phyloP scores from a whole-genome alignment of 2,888 invertebrate genomes.

The Tenthredo livida region DNA sequence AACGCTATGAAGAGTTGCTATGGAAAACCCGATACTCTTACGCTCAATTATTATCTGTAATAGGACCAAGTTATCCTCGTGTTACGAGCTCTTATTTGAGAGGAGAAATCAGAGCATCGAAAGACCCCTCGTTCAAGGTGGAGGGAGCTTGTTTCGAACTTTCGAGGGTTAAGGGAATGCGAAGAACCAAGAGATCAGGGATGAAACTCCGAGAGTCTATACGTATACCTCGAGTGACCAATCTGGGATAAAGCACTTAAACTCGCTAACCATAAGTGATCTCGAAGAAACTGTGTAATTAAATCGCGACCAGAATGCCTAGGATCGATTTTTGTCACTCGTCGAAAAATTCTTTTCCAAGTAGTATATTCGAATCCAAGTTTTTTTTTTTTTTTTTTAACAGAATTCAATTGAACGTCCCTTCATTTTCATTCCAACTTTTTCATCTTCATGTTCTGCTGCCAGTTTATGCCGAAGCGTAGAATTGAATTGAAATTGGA shows the following conservation, averaged over 20 bases:
- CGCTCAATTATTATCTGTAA: slow-evolving; percentile 57
- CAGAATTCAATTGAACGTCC: not conserved
- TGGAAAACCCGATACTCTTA: slow-evolving; percentile 49
- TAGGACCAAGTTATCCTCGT: slow-evolving; percentile 56
- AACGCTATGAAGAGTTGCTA: slow-evolving; percentile 23
- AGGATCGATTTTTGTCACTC: not conserved
- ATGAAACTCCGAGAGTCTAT: slow-evolving; percentile 8
- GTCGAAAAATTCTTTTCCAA: not conserved
- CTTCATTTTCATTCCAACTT: not conserved
- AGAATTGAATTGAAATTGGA: slow-evolving; percentile 11
- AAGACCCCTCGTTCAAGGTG: slow-evolving; percentile 17
- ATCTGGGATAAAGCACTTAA: slow-evolving; percentile 7
- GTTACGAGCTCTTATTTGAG: slow-evolving; percentile 56
- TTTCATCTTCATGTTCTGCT: not conserved
- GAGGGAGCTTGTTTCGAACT: slow-evolving; percentile 45
- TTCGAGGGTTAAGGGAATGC: slow-evolving; percentile 18
- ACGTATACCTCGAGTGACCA: slow-evolving; percentile 34
- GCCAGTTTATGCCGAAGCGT: not conserved
- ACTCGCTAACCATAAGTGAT: slow-evolving; percentile 28
- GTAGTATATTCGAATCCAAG: not conserved
- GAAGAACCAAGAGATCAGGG: slow-evolving; percentile 23
- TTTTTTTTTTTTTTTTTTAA: not conserved
- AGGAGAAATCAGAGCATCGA: slow-evolving; percentile 43
- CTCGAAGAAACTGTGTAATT: slow-evolving; percentile 17
- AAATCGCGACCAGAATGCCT: slow-evolving; percentile 2